phyloP scores from a whole-genome alignment of 2,113 vertebrate genomes.

The Eudorcas thomsonii region DNA sequence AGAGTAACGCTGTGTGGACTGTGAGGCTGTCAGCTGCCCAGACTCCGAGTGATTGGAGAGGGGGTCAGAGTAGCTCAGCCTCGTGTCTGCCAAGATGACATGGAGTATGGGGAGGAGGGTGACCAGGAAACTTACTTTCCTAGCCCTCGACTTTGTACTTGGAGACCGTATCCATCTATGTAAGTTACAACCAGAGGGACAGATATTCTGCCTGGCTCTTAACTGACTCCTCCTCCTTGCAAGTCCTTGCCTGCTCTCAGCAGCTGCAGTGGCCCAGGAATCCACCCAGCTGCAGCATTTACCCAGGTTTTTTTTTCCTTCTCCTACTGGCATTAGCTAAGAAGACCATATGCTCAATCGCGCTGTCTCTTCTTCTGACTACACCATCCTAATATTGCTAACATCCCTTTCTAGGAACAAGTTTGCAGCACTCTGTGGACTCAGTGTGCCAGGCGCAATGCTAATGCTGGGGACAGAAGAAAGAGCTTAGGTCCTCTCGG shows the following conservation, averaged over 20 bases:
- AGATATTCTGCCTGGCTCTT: background rate
- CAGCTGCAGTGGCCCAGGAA: background rate
- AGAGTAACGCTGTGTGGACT: background rate
- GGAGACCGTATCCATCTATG: background rate
- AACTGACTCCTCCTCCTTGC: background rate
- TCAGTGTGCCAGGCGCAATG: background rate
- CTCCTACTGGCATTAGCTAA: background rate
- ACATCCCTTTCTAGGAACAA: background rate
- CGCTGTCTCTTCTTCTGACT: background rate
- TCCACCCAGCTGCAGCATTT: conserved; percentile 5
- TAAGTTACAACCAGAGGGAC: background rate
- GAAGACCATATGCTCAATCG: background rate
- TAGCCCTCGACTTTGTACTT: background rate
- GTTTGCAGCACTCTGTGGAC: background rate
- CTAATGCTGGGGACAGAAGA: background rate
- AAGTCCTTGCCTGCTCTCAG: background rate
- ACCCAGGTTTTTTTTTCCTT: background rate
- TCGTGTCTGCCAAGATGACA: background rate
- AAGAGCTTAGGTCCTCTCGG: background rate
- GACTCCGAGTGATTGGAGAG: background rate
- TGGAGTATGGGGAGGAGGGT: background rate
- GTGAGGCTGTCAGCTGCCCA: background rate
- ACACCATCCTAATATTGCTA: background rate
- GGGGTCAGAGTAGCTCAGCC: background rate
- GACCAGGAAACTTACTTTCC: background rate